Conservation (phyloP, 37 sponge, comb jelly and placozoan species). For the Geodia barretti region DNA sequence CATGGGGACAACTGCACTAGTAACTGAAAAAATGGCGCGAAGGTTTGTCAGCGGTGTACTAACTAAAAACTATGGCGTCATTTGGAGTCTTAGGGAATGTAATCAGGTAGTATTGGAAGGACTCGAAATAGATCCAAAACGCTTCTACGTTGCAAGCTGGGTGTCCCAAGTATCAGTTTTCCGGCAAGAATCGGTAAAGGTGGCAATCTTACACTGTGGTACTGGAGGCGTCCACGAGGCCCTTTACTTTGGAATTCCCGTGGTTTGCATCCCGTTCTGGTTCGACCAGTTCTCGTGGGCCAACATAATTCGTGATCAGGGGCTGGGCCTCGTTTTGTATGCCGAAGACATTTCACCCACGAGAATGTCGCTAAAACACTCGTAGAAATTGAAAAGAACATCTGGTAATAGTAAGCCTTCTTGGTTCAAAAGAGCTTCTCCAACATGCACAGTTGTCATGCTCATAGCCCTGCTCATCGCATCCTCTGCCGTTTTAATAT, state of each 20-base stretch:
- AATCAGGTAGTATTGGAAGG: slow-evolving; percentile 17
- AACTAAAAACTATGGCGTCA: slow-evolving; percentile 22
- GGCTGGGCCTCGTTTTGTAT: not conserved
- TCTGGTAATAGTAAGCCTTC: no score
- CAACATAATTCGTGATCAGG: not conserved
- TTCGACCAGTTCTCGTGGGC: slow-evolving; percentile 12
- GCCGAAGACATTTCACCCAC: not conserved
- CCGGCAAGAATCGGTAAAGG: slow-evolving; percentile 19
- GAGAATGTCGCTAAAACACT: no score
- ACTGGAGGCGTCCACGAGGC: slow-evolving; percentile 48
- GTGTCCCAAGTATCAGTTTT: slow-evolving; percentile 36
- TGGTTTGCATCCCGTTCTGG: slow-evolving; percentile 24
- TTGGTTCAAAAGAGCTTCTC: no score
- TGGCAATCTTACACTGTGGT: slow-evolving; percentile 53
- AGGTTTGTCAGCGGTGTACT: not conserved
- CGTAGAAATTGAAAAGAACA: no score
- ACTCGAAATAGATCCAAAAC: slow-evolving; percentile 10
- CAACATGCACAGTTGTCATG: no score
- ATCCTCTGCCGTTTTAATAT: no score
- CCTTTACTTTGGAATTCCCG: slow-evolving; percentile 26
- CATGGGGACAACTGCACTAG: slow-evolving; percentile 6
- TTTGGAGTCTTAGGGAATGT: slow-evolving; percentile 36
- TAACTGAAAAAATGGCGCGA: not conserved
- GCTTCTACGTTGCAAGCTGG: slow-evolving; percentile 44
- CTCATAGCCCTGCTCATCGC: no score